Evolutionary conservation across 92 coral and sea anemone genomes (phyloP).

Genomic region (Epizoanthus ramosus): DNA sequence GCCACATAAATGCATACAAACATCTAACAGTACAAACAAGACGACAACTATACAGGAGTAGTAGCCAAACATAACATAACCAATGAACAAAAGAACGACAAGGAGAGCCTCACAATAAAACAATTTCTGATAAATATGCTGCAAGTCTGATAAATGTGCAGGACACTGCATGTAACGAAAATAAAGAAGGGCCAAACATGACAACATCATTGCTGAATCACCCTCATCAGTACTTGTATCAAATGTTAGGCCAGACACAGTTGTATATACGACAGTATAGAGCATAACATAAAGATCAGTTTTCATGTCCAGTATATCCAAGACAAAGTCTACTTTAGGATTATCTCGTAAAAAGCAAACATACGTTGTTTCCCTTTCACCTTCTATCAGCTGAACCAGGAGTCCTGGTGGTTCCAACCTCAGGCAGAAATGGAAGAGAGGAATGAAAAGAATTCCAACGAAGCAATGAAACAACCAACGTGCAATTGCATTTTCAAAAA

Average conservation of each 20-base stretch:
- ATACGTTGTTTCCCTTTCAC: background rate
- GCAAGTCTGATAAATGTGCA: background rate
- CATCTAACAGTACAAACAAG: background rate
- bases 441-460: no score
- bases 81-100: background rate
- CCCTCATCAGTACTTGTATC: no score
- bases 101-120: background rate
- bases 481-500: no score
- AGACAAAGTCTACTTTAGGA: constrained; percentile 9
- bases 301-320: constrained; percentile 13
- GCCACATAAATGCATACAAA: background rate
- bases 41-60: background rate
- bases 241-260: background rate
- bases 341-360: background rate
- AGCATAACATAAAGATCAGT: background rate
- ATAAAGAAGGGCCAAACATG: no score
- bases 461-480: no score
- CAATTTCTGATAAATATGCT: background rate
- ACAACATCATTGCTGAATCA: no score
- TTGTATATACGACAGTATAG: background rate
- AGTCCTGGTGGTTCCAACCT: background rate
- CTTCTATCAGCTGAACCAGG: no score
- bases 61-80: background rate
- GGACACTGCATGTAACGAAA: no score
- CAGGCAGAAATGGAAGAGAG: background rate